Evolutionary conservation across 2,113 vertebrate genomes (phyloP), one percentile per base, ranked within the genome.

Genomic region (Lophura nycthemera): DNA sequence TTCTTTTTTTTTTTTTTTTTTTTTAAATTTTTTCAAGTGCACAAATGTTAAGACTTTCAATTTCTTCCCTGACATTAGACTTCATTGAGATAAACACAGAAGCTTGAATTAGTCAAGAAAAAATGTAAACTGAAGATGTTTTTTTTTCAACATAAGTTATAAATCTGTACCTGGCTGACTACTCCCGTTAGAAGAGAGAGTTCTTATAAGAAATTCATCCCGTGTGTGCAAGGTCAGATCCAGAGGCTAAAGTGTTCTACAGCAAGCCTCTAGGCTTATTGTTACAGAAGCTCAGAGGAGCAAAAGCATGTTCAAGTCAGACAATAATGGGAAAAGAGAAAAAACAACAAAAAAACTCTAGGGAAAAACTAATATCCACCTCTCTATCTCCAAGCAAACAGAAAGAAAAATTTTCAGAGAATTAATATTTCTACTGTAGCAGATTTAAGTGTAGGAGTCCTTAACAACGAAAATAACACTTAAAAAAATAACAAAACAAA

Each of bases 181-280:
- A 70, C 47, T 32, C 12, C 17, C 30, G n/a, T 85, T 85, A 80
- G 59, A 92, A 80, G 59, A 89, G 20, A 76, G 6, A 79, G 9
- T 73, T 91, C 63, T 85, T 73, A 54, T 67, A 85, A 92, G 84
- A 89, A 94, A 94, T 92, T 89, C 60, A 83, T 89, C 29, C 54
- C 2, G 0, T 77, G 32, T 80, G 56, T 48, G 34, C 85, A 91
- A 89, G 89, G 95, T 96, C 84, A 94, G 74, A 89, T 84, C 66
- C 64, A 94, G 81, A 94, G 78, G 92, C 76, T 95, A 92, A 54
- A 90, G 67, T 29, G 19, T 79, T 93, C 67, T 91, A 56, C 56
- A 91, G 45, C 29, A 90, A 95, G 22, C 50, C 81, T 85, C 59
- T 40, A 63, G 71, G 60, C 64, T 93, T 88, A n/a, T 63, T 87